Base-by-base conservation (phyloP, 1,140 invertebrate species). In the Zaprionus lachaisei region DNA sequence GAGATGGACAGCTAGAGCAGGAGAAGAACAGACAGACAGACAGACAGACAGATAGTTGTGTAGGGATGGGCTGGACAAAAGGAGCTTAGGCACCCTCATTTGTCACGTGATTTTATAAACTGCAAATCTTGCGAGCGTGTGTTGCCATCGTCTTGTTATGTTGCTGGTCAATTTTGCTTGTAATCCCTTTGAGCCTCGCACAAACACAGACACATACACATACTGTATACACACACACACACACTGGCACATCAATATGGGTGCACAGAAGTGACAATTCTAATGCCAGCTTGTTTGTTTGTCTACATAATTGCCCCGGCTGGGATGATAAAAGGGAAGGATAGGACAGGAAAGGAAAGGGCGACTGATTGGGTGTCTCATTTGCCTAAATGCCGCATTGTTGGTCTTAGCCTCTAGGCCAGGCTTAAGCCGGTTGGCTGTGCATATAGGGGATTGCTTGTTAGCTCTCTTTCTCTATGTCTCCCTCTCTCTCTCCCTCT, bases 101-200 rank as follows among this genome's bases (percentile, higher is more conserved):
- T 89, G 84, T 89, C 85, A 84, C 75, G 69, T 79, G 81, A 89
- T 81, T 89, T 89, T 90, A 89, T 89, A 90, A 84, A 89, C 84
- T 90, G 79, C 73, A 80, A 80, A 80, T 89, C 80, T 72, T 69
- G 63, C 24, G 38, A 55, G 63, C 49, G n/a, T 51, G 17, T 72
- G 67, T 71, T 83, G 62, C 67, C 83, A 22, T 5, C 41, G 47
- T 24, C 47, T 51, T 51, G 47, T 24, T 89, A 87, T 87, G 81
- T 90, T 89, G 83, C 87, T 84, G 84, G 81, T 89, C 84, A 89
- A 89, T 89, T 81, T 89, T 79, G 67, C 81, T 81, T 84, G 85
- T 89, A 89, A 89, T 89, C 84, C 85, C 81, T 78, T 89, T 84
- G 81, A 89, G 85, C 81, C 78, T 63, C 49, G 17, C 77, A 63